Evolutionary conservation across 92 coral and sea anemone genomes (phyloP).

Genomic region (Muricea muricata): DNA sequence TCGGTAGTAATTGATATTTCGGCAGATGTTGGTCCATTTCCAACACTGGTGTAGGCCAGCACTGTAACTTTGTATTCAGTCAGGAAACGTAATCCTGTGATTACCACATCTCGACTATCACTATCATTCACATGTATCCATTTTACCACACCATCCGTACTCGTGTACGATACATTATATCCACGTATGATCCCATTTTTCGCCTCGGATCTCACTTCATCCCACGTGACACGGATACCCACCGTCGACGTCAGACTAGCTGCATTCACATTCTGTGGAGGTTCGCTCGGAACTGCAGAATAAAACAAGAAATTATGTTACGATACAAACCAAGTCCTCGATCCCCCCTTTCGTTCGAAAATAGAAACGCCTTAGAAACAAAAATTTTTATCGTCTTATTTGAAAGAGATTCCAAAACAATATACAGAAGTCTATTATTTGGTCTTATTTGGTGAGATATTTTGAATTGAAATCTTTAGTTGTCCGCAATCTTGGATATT

Average conservation of each 20-base stretch:
- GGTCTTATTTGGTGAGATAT: too few species aligned
- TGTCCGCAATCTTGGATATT: too few species aligned
- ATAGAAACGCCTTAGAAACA: too few species aligned
- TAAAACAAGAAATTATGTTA: neutral
- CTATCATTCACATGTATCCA: conserved; percentile 16
- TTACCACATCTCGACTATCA: conserved; percentile 25
- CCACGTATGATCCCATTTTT: conserved; percentile 76
- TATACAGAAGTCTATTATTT: too few species aligned
- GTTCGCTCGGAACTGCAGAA: conserved; percentile 64
- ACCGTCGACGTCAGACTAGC: conserved; percentile 53
- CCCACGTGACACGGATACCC: conserved; percentile 63
- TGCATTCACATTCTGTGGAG: conserved; percentile 52
- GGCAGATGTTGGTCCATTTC: conserved; percentile 59
- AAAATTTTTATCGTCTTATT: too few species aligned
- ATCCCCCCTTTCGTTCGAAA: too few species aligned
- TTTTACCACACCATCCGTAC: conserved; percentile 6
- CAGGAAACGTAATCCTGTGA: conserved; percentile 63
- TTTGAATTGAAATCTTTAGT: too few species aligned
- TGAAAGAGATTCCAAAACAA: too few species aligned
- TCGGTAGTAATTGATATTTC: neutral
- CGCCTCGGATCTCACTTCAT: conserved; percentile 66
- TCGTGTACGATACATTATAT: conserved; percentile 55
- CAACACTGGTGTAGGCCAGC: conserved; percentile 71
- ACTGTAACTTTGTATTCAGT: conserved; percentile 54
- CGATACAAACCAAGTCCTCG: too few species aligned